phyloP scores from a whole-genome alignment of 2,113 vertebrate species.

The Butorides virescens region DNA sequence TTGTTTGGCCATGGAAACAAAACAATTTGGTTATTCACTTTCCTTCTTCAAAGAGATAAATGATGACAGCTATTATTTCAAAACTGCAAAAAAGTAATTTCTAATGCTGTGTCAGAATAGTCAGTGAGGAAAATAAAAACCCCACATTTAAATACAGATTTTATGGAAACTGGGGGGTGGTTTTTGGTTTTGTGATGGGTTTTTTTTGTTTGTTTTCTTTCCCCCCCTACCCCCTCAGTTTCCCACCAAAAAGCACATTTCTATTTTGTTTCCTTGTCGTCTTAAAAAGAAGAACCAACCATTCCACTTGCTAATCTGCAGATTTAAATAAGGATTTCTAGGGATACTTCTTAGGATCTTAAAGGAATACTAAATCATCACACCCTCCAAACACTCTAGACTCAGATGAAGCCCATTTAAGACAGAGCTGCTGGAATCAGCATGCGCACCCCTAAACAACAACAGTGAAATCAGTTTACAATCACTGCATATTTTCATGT shows the following conservation, averaged over 20 bases:
- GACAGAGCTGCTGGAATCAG: neutral
- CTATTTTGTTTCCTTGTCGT: neutral
- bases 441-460: neutral
- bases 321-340: neutral
- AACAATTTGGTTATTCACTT: neutral
- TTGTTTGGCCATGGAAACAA: neutral
- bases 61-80: neutral
- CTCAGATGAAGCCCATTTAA: neutral
- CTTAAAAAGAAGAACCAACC: rapidly evolving
- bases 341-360: neutral
- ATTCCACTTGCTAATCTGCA: neutral
- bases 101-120: neutral
- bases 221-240: rapidly evolving
- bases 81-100: neutral
- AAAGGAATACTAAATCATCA: neutral
- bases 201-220: neutral
- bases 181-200: rapidly evolving
- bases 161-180: neutral
- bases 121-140: neutral
- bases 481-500: neutral
- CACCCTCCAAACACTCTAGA: neutral
- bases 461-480: neutral
- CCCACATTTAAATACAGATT: neutral
- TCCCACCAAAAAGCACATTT: neutral
- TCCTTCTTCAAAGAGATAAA: neutral